Evolutionary conservation across 2,113 vertebrate genomes (phyloP).

Genomic region (Peucedramus taeniatus): DNA sequence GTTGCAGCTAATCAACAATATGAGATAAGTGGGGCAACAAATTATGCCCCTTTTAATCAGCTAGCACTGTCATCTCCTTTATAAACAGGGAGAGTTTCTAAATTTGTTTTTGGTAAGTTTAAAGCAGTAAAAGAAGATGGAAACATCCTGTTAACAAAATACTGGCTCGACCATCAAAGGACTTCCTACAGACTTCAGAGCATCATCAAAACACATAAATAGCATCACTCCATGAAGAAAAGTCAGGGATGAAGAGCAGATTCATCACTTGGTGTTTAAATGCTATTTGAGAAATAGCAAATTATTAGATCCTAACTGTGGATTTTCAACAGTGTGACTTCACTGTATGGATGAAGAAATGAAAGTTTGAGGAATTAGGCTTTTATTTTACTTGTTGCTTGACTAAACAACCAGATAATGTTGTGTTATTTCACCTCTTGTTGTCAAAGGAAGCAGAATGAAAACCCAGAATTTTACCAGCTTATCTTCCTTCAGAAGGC

Average conservation of each 20-base stretch:
- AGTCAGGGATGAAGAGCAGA: background rate
- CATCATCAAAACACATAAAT: background rate
- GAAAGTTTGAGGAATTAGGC: background rate
- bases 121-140: background rate
- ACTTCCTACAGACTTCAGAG: background rate
- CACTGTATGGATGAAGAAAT: background rate
- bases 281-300: background rate
- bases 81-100: conserved; percentile 7
- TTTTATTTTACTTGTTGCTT: background rate
- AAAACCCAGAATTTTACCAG: background rate
- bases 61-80: background rate
- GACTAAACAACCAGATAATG: background rate
- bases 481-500: background rate
- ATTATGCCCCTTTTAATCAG: conserved; percentile 29
- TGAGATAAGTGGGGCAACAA: background rate
- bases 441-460: background rate
- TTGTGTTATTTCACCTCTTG: background rate
- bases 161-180: background rate
- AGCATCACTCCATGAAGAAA: background rate
- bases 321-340: background rate
- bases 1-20: conserved; percentile 19
- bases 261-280: background rate
- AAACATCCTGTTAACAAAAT: background rate
- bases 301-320: background rate
- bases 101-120: background rate